Evolutionary conservation across 2,113 vertebrate genomes (phyloP), one percentile per base, ranked within the genome.

Genomic region (Mobula hypostoma): DNA sequence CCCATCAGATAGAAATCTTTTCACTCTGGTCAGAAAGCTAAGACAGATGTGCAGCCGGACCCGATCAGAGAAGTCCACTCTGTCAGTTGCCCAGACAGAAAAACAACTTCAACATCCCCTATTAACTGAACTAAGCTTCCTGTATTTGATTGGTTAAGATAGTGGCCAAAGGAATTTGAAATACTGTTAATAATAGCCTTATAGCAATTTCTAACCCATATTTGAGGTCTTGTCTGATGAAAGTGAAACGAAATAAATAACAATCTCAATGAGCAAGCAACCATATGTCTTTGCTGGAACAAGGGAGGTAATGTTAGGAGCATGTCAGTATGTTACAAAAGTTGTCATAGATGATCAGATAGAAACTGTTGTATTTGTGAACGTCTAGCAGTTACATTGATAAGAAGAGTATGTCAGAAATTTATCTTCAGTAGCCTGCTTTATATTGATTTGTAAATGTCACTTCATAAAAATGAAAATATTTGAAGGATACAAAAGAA

Each of bases 311-410:
- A 9, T 87, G 58, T 29, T 63, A 87, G 56, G 27, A 87, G 27
- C 14, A 15, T 63, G 83, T 87, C 83, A 63, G 27, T 63, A 63
- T 87, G 32, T 63, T 63, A 87, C 29, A 63, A 63, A 87, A 12
- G 0, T 87, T 87, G 58, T 87, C 83, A 87, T n/a, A 87, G 58
- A 87, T 63, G 83, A 85, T 58, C 48, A 58, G 82, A 85, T 85
- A 85, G 48, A 85, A 85, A 27, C 21, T 85, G 40, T 48, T 27
- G 48, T n/a, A 24, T 48, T 19, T 87, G 83, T 63, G 61, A 87
- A 87, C 6, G 61, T 63, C 58, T 87, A 7, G 61, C 56, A n/a
- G 58, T 11, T 87, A 63, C 83, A 63, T 14, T 87, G 58, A 29
- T 63, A 87, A 87, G 83, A 87, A 24, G 83, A 63, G 6, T 66